These are phyloP conservation scores for Brachionus plicatilis DNA, from an alignment of 1,140 invertebrate species.

Conservation along the genomic window DNA sequence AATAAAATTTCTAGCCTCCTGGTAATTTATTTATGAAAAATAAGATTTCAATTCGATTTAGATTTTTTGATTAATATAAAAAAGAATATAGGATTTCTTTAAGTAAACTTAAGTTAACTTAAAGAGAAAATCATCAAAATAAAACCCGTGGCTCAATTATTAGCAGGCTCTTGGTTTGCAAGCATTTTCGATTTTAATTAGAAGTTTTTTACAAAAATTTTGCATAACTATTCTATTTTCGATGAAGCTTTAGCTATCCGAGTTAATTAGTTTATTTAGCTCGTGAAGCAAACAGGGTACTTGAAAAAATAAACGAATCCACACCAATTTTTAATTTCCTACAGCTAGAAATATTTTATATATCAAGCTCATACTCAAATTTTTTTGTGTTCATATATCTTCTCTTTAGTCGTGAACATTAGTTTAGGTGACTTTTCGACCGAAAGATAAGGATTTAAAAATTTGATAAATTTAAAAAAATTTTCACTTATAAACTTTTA, in stretches of 20 bases:
- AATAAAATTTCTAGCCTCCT: neutral
- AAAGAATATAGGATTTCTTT: neutral
- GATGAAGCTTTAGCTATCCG: neutral
- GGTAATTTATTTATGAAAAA: neutral
- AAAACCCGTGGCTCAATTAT: neutral
- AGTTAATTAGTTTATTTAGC: neutral
- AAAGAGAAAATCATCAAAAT: neutral
- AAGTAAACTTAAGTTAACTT: neutral
- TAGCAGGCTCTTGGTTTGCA: neutral
- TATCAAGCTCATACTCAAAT: neutral
- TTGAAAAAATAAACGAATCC: neutral
- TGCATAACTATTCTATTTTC: neutral
- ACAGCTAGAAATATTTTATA: neutral
- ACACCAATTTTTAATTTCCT: neutral
- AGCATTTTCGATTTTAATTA: neutral
- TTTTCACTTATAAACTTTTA: neutral
- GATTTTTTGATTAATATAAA: neutral
- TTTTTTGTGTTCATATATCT: neutral
- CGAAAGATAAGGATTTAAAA: too few relatives aligned
- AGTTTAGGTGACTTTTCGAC: neutral
- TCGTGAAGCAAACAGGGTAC: neutral
- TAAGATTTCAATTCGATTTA: neutral
- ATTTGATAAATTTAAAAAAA: neutral
- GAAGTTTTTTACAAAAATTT: neutral
- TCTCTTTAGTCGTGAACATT: neutral